These are phyloP conservation scores for Seriola rivoliana DNA, from an alignment of 2,113 vertebrate species.

Conservation along the genomic window DNA sequence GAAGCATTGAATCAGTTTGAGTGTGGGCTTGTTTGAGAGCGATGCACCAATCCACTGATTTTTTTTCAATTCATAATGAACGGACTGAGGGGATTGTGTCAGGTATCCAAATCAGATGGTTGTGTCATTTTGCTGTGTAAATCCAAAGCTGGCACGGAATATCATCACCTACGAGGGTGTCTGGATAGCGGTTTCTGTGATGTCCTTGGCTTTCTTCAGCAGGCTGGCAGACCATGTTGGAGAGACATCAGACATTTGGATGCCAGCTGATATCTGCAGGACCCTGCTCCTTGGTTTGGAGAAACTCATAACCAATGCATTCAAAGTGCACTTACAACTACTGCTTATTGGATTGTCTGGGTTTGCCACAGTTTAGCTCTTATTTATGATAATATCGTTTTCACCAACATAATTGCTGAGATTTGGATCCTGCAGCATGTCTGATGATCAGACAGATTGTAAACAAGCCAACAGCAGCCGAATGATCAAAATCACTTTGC, in stretches of 20 bases:
- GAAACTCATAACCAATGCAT: constrained; percentile 6
- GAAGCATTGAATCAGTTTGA: constrained; percentile 39
- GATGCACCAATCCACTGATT: constrained; percentile 33
- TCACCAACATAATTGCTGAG: not conserved
- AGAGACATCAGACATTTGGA: constrained; percentile 43
- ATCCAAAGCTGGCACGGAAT: constrained; percentile 38
- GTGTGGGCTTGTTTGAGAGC: constrained; percentile 46
- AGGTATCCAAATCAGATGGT: constrained; percentile 40
- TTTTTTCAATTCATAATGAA: constrained; percentile 27
- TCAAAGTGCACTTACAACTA: not conserved
- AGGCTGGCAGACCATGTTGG: constrained; percentile 57
- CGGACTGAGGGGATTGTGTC: constrained; percentile 32
- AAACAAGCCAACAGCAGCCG: too few species aligned
- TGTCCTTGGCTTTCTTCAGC: constrained; percentile 54
- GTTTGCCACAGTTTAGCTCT: not conserved
- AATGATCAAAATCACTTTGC: too few species aligned
- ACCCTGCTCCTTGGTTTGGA: constrained; percentile 35
- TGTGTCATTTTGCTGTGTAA: constrained; percentile 33
- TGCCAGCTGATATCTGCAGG: constrained; percentile 65
- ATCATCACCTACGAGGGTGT: constrained; percentile 75
- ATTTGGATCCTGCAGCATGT: not conserved
- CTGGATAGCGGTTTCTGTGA: constrained; percentile 39
- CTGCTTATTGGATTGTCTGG: not conserved
- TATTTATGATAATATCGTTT: not conserved
- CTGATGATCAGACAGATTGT: too few species aligned